Evolutionary conservation across 1,140 invertebrate genomes (phyloP).

Genomic region (Drosophila jambulina): DNA sequence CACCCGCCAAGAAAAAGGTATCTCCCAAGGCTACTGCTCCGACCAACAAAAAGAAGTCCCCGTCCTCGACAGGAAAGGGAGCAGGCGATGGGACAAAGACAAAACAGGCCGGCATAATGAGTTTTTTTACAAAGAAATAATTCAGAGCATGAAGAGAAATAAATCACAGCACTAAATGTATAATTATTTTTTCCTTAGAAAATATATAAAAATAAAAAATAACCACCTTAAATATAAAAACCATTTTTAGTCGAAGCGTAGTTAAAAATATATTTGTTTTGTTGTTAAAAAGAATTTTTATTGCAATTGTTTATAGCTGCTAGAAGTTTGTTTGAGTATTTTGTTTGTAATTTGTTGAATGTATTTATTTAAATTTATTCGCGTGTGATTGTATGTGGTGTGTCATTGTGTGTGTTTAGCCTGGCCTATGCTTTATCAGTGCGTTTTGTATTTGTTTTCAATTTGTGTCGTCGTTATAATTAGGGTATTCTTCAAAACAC

Average conservation of each 20-base stretch:
- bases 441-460: slow-evolving; percentile 33
- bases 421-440: slow-evolving; percentile 59
- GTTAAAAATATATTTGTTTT: neutral
- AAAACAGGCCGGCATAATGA: slow-evolving; percentile 78
- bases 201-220: neutral
- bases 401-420: slow-evolving; percentile 43
- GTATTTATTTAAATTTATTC: slow-evolving; percentile 37
- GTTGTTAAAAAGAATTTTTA: slow-evolving; percentile 68
- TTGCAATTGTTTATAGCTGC: slow-evolving; percentile 65
- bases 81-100: slow-evolving; percentile 56
- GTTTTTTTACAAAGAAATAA: slow-evolving; percentile 76
- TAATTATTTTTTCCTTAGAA: slow-evolving; percentile 12
- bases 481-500: slow-evolving; percentile 55
- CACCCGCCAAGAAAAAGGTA: slow-evolving; percentile 40
- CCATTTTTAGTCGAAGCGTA: neutral
- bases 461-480: slow-evolving; percentile 13
- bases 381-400: slow-evolving; percentile 36
- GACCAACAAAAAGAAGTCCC: slow-evolving; percentile 52
- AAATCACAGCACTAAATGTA: neutral
- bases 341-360: slow-evolving; percentile 59
- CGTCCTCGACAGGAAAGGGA: slow-evolving; percentile 47
- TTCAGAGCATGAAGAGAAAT: neutral
- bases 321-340: slow-evolving; percentile 65
- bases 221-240: neutral
- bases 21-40: slow-evolving; percentile 34